Conservation (phyloP, 1,140 invertebrate species). For the Drosophila tristis region DNA sequence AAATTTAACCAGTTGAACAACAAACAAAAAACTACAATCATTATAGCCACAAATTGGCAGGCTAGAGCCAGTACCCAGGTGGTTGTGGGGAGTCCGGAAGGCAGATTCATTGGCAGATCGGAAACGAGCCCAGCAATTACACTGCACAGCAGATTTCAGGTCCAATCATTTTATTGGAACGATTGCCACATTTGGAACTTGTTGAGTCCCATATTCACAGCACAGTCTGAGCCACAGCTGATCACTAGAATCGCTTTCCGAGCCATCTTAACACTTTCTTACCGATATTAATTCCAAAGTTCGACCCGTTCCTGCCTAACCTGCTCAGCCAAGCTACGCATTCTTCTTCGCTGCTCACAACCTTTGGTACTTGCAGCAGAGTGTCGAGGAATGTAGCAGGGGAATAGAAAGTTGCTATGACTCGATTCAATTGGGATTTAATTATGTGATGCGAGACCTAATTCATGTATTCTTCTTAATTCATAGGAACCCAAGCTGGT, state of each 20-base stretch:
- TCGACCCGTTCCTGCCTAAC: too few relatives aligned
- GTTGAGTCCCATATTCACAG: too few relatives aligned
- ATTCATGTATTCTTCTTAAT: conserved; percentile 6
- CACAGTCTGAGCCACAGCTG: too few relatives aligned
- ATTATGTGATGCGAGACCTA: conserved; percentile 4
- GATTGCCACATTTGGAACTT: background rate
- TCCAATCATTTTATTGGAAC: background rate
- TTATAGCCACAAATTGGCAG: conserved; percentile 34
- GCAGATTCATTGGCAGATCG: conserved; percentile 53
- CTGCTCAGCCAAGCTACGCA: too few relatives aligned
- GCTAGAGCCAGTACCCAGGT: background rate
- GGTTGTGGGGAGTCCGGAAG: background rate
- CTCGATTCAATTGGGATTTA: conserved; percentile 28
- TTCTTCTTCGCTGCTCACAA: too few relatives aligned
- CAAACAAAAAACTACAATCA: conserved; percentile 21
- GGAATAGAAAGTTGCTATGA: too few relatives aligned
- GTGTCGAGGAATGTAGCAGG: too few relatives aligned
- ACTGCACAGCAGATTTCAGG: conserved; percentile 24
- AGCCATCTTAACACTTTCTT: too few relatives aligned
- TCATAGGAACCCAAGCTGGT: conserved; percentile 93
- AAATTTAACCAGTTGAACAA: conserved; percentile 54
- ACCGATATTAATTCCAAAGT: too few relatives aligned
- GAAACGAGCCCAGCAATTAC: conserved; percentile 62
- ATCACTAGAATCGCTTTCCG: too few relatives aligned
- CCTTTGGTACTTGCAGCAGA: too few relatives aligned